A percentile compares a stretch with the other conserved stretches of the same genome.
phyloP scores from a whole-genome alignment of 2,888 invertebrate species.

The Antheraea yamamai region DNA sequence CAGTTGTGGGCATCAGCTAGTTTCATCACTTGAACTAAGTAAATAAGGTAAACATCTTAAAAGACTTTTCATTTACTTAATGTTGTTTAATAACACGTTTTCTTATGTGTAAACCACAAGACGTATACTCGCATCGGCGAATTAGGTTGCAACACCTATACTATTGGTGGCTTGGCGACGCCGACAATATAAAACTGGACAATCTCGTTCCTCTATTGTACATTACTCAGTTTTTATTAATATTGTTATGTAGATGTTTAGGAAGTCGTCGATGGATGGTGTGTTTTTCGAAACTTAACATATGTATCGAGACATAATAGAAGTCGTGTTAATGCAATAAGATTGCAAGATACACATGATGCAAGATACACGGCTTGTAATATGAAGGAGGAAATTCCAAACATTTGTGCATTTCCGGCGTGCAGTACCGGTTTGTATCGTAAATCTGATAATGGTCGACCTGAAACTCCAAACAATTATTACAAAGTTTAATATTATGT shows the following conservation, averaged over 20 bases:
- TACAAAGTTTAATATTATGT: not conserved
- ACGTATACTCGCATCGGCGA: not conserved
- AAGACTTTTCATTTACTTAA: too few species aligned
- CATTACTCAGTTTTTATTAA: not conserved
- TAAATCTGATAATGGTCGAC: conserved; percentile 6
- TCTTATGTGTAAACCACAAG: too few species aligned
- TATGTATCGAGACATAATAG: not conserved
- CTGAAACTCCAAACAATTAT: not conserved
- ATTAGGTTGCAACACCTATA: conserved; percentile 3
- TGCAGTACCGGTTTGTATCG: not conserved
- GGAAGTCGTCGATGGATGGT: not conserved
- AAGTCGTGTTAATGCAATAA: not conserved
- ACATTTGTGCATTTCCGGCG: conserved; percentile 11
- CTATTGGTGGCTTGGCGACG: not conserved
- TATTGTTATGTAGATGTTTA: not conserved
- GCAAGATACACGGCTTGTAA: too few species aligned
- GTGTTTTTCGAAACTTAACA: not conserved
- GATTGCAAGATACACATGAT: too few species aligned
- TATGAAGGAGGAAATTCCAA: not conserved
- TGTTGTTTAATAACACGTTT: too few species aligned
- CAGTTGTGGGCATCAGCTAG: too few species aligned
- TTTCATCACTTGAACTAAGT: too few species aligned
- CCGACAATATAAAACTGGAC: not conserved
- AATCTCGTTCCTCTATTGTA: not conserved
- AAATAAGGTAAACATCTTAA: too few species aligned